Percentiles rank a stretch among this genome's conserved stretches.
Conservation (phyloP, 2,888 invertebrate species). For the Drosophila siamana region DNA sequence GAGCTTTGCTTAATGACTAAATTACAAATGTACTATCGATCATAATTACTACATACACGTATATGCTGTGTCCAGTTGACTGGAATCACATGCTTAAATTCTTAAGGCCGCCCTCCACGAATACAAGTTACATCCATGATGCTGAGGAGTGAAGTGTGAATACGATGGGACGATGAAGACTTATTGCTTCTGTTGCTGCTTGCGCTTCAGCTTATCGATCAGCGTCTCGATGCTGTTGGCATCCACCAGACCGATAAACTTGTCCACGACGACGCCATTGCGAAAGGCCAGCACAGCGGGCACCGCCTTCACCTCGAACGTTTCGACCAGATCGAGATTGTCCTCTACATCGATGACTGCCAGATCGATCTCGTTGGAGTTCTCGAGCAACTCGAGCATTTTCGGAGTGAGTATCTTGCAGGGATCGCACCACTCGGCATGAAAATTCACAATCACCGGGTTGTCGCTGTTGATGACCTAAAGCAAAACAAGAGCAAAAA, state of each 20-base stretch:
- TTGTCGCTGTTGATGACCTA: slow-evolving; percentile 92
- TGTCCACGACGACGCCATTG: slow-evolving; percentile 93
- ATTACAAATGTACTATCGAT: slow-evolving; percentile 24
- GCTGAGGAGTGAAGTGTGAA: neutral
- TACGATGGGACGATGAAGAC: neutral
- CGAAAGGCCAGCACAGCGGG: slow-evolving; percentile 91
- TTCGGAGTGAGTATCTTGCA: slow-evolving; percentile 95
- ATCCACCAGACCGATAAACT: slow-evolving; percentile 94
- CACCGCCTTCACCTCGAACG: slow-evolving; percentile 93
- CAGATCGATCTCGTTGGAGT: slow-evolving; percentile 90
- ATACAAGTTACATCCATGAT: slow-evolving; percentile 24
- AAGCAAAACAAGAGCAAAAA: slow-evolving; percentile 32
- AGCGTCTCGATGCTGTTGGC: slow-evolving; percentile 92
- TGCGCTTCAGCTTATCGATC: slow-evolving; percentile 87
- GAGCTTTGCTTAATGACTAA: slow-evolving; percentile 46
- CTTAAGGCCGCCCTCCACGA: slow-evolving; percentile 48
- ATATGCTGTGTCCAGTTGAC: neutral
- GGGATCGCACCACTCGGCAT: slow-evolving; percentile 96
- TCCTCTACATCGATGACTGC: slow-evolving; percentile 93
- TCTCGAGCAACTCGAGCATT: slow-evolving; percentile 91
- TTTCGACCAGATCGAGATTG: slow-evolving; percentile 92
- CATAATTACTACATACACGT: slow-evolving; percentile 23
- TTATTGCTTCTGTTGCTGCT: slow-evolving; percentile 69
- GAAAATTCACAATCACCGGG: slow-evolving; percentile 96
- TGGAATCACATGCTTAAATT: slow-evolving; percentile 47